Evolutionary conservation across 1,140 invertebrate species (phyloP).

Genomic region (Dysdera silvatica): DNA sequence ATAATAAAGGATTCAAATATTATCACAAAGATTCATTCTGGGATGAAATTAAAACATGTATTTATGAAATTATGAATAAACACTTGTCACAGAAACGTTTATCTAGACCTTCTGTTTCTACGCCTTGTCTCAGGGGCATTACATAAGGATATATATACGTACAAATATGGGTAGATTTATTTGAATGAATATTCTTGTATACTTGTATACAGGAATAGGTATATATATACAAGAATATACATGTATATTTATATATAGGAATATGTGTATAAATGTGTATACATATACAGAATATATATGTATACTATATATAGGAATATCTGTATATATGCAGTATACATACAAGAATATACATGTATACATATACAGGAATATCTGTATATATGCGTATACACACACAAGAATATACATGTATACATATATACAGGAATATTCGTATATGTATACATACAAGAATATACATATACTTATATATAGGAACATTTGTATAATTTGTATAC

Average conservation of each 20-base stretch:
- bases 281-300: neutral
- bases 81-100: too few relatives aligned
- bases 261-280: neutral
- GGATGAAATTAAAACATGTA: too few relatives aligned
- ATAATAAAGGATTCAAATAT: too few relatives aligned
- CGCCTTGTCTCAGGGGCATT: too few relatives aligned
- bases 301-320: neutral
- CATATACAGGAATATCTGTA: too few relatives aligned
- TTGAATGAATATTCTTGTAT: neutral
- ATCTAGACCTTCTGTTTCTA: too few relatives aligned
- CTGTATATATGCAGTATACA: neutral
- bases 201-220: neutral
- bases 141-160: neutral
- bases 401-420: neutral
- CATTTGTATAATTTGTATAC: neutral
- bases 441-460: neutral
- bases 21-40: too few relatives aligned
- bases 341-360: neutral
- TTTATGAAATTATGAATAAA: too few relatives aligned
- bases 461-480: neutral
- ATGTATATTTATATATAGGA: neutral
- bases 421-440: neutral
- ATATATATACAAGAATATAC: neutral
- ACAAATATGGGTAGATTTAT: neutral
- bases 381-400: neutral